Conservation (phyloP, 2,797 vertebrate genomes). For the Pelodytes ibericus region DNA sequence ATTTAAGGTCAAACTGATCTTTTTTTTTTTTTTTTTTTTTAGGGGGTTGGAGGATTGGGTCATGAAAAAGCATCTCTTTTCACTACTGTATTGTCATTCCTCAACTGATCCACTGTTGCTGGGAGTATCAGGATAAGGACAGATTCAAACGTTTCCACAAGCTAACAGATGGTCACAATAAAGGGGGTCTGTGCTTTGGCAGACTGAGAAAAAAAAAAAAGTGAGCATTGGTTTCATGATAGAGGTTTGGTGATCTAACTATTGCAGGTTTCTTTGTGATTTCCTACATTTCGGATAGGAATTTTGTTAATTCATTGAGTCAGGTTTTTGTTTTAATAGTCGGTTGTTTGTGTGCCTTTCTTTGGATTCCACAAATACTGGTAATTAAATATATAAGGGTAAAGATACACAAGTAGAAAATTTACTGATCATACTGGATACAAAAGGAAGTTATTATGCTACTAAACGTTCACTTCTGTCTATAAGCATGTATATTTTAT, state of each 20-base stretch:
- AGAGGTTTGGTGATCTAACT: too few relatives aligned
- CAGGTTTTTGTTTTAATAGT: too few relatives aligned
- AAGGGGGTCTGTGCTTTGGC: not conserved
- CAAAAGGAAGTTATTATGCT: too few relatives aligned
- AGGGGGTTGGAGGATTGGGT: not conserved
- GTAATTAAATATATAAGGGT: too few relatives aligned
- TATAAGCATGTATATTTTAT: too few relatives aligned
- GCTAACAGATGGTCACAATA: not conserved
- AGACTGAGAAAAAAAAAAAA: not conserved
- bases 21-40: too few relatives aligned
- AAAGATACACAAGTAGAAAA: too few relatives aligned
- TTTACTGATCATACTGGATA: too few relatives aligned
- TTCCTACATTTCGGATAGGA: not conserved
- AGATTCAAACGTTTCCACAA: not conserved
- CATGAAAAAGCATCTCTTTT: not conserved
- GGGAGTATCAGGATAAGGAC: not conserved
- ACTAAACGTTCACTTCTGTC: too few relatives aligned
- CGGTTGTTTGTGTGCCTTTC: too few relatives aligned
- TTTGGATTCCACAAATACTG: too few relatives aligned
- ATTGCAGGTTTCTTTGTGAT: not conserved
- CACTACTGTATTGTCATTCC: not conserved
- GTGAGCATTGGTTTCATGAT: conserved; percentile 1
- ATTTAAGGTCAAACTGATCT: not conserved
- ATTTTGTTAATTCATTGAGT: not conserved
- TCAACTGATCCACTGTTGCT: conserved; percentile 1